Evolutionary conservation across 2,888 invertebrate species (phyloP).

Genomic region (Sturmia bella): DNA sequence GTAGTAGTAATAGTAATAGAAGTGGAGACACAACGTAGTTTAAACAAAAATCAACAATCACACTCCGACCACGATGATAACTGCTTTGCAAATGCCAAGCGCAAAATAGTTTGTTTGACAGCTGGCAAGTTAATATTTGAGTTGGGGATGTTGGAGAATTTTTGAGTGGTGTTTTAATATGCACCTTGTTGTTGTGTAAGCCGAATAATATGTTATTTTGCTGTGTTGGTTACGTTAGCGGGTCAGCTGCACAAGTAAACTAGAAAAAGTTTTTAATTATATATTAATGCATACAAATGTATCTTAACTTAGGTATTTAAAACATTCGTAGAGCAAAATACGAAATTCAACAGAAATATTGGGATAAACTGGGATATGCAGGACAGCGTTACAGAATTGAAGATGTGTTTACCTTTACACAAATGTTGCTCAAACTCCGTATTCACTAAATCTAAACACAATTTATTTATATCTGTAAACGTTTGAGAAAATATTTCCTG

Average conservation of each 20-base stretch:
- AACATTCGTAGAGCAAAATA: not conserved
- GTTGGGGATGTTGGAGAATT: slow-evolving; percentile 51
- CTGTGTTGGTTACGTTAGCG: slow-evolving; percentile 61
- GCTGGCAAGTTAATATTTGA: slow-evolving; percentile 49
- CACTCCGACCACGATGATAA: slow-evolving; percentile 41
- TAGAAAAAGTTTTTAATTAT: slow-evolving; percentile 46
- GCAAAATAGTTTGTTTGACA: slow-evolving; percentile 51
- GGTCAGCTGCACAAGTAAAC: slow-evolving; percentile 71
- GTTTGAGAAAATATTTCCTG: slow-evolving; percentile 33
- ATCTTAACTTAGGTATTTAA: not conserved
- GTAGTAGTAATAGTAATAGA: slow-evolving; percentile 28
- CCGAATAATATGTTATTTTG: slow-evolving; percentile 39
- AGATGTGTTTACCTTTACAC: slow-evolving; percentile 76
- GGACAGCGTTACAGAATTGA: not conserved
- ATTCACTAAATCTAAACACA: slow-evolving; percentile 77
- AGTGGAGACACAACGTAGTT: slow-evolving; percentile 35
- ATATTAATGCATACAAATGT: not conserved
- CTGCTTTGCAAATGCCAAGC: slow-evolving; percentile 58
- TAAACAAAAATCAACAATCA: slow-evolving; percentile 38
- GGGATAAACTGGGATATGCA: not conserved
- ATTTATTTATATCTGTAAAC: slow-evolving; percentile 76
- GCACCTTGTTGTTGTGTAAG: slow-evolving; percentile 34
- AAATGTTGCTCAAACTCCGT: slow-evolving; percentile 78
- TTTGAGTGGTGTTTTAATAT: slow-evolving; percentile 55
- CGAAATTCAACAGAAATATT: not conserved